These are phyloP conservation scores for Chaetogeoica ovagalla DNA, from an alignment of 2,888 invertebrate species.

Conservation along the genomic window DNA sequence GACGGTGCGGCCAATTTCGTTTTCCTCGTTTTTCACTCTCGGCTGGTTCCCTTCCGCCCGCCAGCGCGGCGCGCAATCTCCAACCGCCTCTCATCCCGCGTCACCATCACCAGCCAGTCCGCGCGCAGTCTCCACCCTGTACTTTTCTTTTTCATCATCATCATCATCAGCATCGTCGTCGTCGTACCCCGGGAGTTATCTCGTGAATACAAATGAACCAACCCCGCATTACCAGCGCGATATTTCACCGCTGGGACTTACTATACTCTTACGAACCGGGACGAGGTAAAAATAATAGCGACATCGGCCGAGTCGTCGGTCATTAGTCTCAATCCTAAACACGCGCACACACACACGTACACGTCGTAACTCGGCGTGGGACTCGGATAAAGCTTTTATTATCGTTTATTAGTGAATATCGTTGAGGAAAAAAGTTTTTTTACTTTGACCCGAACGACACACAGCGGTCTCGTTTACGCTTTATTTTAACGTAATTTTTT, in stretches of 20 bases:
- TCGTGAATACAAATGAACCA: slow-evolving; percentile 52
- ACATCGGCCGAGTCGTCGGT: slow-evolving; percentile 31
- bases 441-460: neutral
- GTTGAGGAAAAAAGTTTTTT: slow-evolving; percentile 22
- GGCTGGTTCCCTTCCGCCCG: slow-evolving; percentile 19
- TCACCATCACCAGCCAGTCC: too few relatives aligned
- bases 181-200: slow-evolving; percentile 30
- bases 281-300: slow-evolving; percentile 46
- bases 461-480: neutral
- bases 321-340: slow-evolving; percentile 40
- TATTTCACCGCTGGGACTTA: slow-evolving; percentile 39
- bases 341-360: neutral
- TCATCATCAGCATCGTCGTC: too few relatives aligned
- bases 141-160: slow-evolving; percentile 25
- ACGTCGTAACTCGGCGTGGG: neutral
- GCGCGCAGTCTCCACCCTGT: too few relatives aligned
- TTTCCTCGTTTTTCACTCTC: slow-evolving; percentile 49
- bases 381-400: neutral
- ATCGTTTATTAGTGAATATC: slow-evolving; percentile 21
- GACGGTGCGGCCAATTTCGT: slow-evolving; percentile 44
- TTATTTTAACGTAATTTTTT: neutral
- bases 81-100: neutral
- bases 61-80: slow-evolving; percentile 25
- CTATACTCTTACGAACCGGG: neutral
- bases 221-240: slow-evolving; percentile 29